These are phyloP conservation scores for Trilocha varians DNA, from an alignment of 2,888 invertebrate species.

Conservation along the genomic window DNA sequence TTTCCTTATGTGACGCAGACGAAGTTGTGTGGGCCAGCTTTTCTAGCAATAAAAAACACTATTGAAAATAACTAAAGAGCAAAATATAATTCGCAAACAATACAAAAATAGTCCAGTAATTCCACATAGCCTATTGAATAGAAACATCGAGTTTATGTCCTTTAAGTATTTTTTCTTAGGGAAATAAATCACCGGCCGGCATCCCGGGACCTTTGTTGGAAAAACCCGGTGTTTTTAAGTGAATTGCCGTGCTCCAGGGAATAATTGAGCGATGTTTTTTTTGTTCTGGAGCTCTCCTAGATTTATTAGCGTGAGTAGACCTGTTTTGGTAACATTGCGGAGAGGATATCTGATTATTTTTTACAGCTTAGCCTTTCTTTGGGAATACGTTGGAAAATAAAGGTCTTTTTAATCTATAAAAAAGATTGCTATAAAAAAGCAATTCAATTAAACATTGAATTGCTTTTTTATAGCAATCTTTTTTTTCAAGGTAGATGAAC, in stretches of 20 bases:
- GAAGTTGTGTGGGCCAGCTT: no score
- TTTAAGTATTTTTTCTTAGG: not conserved
- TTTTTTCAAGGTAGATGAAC: no score
- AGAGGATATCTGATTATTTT: not conserved
- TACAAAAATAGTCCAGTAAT: not conserved
- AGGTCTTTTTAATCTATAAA: no score
- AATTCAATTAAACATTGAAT: no score
- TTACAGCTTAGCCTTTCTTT: not conserved
- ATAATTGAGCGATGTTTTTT: constrained; percentile 43
- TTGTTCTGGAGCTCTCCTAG: constrained; percentile 6
- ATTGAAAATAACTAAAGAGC: no score
- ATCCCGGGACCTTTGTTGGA: constrained; percentile 1
- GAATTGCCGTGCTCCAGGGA: constrained; percentile 41
- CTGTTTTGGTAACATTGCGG: not conserved
- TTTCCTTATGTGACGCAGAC: no score
- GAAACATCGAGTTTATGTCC: not conserved
- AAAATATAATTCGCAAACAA: not conserved
- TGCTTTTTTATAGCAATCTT: no score
- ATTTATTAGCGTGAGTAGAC: not conserved
- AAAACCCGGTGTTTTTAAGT: constrained; percentile 30
- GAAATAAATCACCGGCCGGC: constrained; percentile 4
- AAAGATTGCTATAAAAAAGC: no score
- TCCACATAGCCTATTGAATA: not conserved
- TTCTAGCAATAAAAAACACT: no score
- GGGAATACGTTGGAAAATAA: no score